Conservation (phyloP, 37 sponge, comb jelly and placozoan genomes). For the Eunapius fragilis region DNA sequence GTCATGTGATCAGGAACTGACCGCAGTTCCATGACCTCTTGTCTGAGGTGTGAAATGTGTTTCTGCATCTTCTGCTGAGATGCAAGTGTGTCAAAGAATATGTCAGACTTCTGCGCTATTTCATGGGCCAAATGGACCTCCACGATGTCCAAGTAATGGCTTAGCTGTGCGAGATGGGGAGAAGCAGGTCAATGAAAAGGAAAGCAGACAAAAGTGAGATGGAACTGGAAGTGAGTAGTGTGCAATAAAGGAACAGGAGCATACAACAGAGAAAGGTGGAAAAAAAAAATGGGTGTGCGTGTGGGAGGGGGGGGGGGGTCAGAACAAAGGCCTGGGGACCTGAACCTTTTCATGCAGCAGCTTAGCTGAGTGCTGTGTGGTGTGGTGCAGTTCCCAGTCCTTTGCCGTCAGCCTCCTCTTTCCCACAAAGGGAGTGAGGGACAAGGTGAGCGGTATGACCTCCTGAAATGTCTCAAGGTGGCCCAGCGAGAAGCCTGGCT, state of each 20-base stretch:
- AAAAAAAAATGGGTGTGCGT: too few relatives aligned
- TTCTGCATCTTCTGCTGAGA: slow-evolving; percentile 79
- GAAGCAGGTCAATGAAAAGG: neutral
- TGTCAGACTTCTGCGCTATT: slow-evolving; percentile 82
- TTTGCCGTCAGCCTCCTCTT: neutral
- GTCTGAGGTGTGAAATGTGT: slow-evolving; percentile 47
- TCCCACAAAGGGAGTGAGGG: slow-evolving; percentile 16
- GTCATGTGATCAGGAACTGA: neutral
- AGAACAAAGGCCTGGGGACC: neutral
- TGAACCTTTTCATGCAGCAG: slow-evolving; percentile 83
- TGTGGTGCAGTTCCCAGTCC: neutral
- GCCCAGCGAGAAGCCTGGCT: slow-evolving; percentile 68
- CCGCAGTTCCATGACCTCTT: slow-evolving; percentile 38
- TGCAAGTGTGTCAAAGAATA: slow-evolving; percentile 88
- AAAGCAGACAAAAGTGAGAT: neutral
- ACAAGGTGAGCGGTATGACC: slow-evolving; percentile 60
- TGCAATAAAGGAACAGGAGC: neutral
- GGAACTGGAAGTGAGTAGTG: neutral
- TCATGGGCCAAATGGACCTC: slow-evolving; percentile 95
- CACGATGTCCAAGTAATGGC: slow-evolving; percentile 89
- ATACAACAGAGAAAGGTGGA: neutral
- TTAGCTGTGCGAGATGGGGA: slow-evolving; percentile 59
- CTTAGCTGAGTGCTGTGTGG: slow-evolving; percentile 48
- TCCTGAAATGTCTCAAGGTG: slow-evolving; percentile 82
- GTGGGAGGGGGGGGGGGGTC: too few relatives aligned